These are phyloP conservation scores for Luperina nickerlii DNA, from an alignment of 2,888 invertebrate genomes.

Conservation along the genomic window DNA sequence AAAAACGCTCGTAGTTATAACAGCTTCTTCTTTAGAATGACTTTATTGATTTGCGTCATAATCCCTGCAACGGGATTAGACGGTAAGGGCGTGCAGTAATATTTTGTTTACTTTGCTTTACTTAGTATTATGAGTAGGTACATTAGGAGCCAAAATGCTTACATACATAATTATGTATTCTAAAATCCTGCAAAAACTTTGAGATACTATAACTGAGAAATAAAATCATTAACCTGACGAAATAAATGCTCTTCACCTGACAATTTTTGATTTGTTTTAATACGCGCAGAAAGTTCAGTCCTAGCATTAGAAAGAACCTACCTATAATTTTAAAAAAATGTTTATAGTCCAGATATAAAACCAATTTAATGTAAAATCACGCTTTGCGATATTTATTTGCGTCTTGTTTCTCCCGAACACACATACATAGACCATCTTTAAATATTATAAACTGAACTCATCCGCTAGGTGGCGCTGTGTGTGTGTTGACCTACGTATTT, in stretches of 20 bases:
- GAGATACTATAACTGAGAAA: neutral
- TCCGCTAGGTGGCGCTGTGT: too few species aligned
- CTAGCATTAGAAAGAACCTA: neutral
- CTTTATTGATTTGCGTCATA: constrained; percentile 25
- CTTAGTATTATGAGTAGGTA: neutral
- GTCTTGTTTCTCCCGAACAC: neutral
- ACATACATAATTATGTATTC: neutral
- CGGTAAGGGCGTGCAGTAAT: neutral
- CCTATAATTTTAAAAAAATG: neutral
- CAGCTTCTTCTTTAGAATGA: constrained; percentile 14
- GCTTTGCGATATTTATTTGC: neutral
- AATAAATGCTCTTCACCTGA: neutral
- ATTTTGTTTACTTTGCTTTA: neutral
- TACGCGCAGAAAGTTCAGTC: too few species aligned
- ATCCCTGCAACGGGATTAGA: neutral
- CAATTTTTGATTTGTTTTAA: neutral
- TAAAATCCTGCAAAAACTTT: neutral
- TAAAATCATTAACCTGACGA: neutral
- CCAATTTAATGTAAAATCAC: neutral
- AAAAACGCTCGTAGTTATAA: constrained; percentile 11
- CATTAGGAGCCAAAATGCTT: neutral
- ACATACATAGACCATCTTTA: too few species aligned
- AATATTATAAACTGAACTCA: neutral
- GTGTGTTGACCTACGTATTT: too few species aligned
- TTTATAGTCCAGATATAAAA: neutral